Evolutionary conservation across 2,113 vertebrate species (phyloP).

Genomic region (Mormyrus lacerda): DNA sequence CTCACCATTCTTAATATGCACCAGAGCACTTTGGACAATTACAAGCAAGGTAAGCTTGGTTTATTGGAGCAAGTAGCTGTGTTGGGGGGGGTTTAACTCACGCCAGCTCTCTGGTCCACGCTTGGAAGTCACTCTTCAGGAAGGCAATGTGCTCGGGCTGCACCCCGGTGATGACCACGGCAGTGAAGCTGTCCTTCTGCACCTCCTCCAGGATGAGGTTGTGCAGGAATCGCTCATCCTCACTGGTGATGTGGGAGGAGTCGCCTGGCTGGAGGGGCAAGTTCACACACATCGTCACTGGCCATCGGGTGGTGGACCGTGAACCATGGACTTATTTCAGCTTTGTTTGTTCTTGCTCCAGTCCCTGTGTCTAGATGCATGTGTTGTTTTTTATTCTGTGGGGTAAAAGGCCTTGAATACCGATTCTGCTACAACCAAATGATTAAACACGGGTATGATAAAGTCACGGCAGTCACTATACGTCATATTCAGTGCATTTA

Average conservation of each 20-base stretch:
- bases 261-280: slow-evolving; percentile 64
- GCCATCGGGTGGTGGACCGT: not conserved
- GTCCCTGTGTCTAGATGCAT: not conserved
- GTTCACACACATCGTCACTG: not conserved
- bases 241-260: slow-evolving; percentile 64
- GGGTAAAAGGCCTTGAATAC: not conserved
- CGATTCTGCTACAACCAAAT: not conserved
- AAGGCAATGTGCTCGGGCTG: slow-evolving; percentile 64
- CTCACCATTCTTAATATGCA: too few species aligned
- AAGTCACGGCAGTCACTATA: not conserved
- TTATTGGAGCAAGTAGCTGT: too few species aligned
- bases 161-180: slow-evolving; percentile 79
- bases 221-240: slow-evolving; percentile 72
- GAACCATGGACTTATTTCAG: not conserved
- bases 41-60: too few species aligned
- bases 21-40: too few species aligned
- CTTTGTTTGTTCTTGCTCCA: not conserved
- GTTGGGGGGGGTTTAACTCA: slow-evolving; percentile 54
- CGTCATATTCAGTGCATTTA: not conserved
- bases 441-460: not conserved
- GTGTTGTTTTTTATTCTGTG: not conserved
- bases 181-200: slow-evolving; percentile 76
- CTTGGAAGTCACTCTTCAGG: slow-evolving; percentile 67
- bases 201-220: slow-evolving; percentile 72
- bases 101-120: slow-evolving; percentile 80